Conservation (phyloP, 1,140 invertebrate species). For the Pachyrhynchus sulphureomaculatus region DNA sequence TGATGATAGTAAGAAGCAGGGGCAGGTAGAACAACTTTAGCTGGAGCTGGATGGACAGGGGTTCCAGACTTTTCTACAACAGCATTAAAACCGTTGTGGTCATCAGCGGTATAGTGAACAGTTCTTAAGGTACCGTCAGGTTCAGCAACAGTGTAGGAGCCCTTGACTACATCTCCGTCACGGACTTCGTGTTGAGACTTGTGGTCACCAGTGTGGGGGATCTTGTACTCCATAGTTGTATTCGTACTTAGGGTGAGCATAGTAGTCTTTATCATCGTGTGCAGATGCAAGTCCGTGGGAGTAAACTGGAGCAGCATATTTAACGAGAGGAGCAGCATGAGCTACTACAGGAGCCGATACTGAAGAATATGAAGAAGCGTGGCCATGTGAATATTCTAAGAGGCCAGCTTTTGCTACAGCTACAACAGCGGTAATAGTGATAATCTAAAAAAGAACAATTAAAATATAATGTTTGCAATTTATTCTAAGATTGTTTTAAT, state of each 20-base stretch:
- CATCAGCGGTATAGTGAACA: slow-evolving; percentile 54
- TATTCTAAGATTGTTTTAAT: too few species aligned
- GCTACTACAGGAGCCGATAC: neutral
- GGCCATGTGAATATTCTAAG: neutral
- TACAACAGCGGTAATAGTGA: too few species aligned
- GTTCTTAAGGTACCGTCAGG: slow-evolving; percentile 53
- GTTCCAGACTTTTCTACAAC: slow-evolving; percentile 44
- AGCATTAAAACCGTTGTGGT: slow-evolving; percentile 53
- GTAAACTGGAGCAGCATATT: slow-evolving; percentile 1
- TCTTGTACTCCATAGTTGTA: slow-evolving; percentile 55
- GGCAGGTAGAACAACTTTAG: slow-evolving; percentile 5
- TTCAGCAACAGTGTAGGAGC: slow-evolving; percentile 53
- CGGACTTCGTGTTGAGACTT: slow-evolving; percentile 54
- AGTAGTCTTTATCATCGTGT: slow-evolving; percentile 34
- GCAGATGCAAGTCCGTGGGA: neutral
- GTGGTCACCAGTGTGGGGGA: slow-evolving; percentile 53
- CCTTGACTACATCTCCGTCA: slow-evolving; percentile 53
- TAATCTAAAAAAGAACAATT: too few species aligned
- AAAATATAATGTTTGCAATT: too few species aligned
- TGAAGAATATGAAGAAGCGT: neutral
- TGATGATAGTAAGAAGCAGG: too few species aligned
- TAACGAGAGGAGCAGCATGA: slow-evolving; percentile 1
- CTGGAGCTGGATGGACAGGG: slow-evolving; percentile 20
- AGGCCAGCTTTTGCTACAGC: slow-evolving; percentile 1
- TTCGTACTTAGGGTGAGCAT: slow-evolving; percentile 59